A percentile compares a stretch with the other conserved stretches of the same genome.
phyloP scores from a whole-genome alignment of 2,113 vertebrate genomes.

The Petromus typicus region DNA sequence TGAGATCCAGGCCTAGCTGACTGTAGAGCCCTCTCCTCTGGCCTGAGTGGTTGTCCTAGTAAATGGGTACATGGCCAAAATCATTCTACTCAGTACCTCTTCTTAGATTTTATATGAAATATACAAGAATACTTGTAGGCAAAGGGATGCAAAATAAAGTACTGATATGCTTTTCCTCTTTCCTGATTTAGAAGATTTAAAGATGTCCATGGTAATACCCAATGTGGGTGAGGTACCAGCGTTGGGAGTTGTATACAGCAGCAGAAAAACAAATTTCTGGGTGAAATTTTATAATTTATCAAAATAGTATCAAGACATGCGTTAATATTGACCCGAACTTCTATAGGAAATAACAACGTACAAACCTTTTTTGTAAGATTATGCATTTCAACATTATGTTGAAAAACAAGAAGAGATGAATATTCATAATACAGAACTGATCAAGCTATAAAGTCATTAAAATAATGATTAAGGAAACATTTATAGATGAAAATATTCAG shows the following conservation, averaged over 20 bases:
- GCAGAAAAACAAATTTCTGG: not conserved
- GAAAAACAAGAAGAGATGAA: not conserved
- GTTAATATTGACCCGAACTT: not conserved
- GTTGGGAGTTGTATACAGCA: rapidly evolving
- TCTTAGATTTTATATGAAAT: not conserved
- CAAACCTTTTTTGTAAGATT: not conserved
- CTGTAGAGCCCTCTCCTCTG: not conserved
- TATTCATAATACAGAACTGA: not conserved
- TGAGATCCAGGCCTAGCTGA: not conserved
- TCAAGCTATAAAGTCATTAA: conserved; percentile 14
- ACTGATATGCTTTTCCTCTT: not conserved
- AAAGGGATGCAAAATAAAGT: not conserved
- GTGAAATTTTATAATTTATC: not conserved
- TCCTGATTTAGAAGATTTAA: not conserved
- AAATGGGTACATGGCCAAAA: not conserved
- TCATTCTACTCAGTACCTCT: not conserved
- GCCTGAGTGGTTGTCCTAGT: not conserved
- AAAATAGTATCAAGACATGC: not conserved
- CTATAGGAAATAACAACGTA: not conserved
- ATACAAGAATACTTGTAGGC: not conserved
- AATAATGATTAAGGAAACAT: not conserved
- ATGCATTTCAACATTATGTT: not conserved
- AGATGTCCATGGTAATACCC: not conserved
- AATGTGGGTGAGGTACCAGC: no score
- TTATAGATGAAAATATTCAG: conserved; percentile 21